A percentile compares a stretch with the other conserved stretches of the same genome.
Evolutionary conservation across 2,888 invertebrate genomes (phyloP).

Genomic region (Cephus pulcher): DNA sequence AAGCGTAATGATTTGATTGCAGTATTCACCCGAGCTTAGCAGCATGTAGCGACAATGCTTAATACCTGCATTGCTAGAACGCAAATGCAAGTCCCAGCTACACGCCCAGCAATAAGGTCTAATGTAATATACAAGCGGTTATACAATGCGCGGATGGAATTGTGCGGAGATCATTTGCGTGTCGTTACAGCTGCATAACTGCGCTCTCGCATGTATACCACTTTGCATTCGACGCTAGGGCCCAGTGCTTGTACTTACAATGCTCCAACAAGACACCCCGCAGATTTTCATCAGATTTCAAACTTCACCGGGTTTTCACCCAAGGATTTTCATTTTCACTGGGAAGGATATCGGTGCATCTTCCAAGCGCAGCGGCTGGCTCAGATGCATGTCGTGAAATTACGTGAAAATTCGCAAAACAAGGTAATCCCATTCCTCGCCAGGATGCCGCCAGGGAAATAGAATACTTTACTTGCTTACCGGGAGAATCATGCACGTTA

Average conservation of each 20-base stretch:
- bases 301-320: background rate
- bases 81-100: background rate
- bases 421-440: background rate
- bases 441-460: background rate
- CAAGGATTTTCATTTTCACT: background rate
- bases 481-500: background rate
- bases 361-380: background rate
- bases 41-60: background rate
- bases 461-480: background rate
- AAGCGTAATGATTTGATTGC: background rate
- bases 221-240: background rate
- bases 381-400: background rate
- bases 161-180: conserved; percentile 36
- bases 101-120: background rate
- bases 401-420: background rate
- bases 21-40: background rate
- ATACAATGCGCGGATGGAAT: background rate
- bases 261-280: background rate
- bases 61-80: background rate
- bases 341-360: background rate
- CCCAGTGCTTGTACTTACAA: background rate
- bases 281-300: background rate
- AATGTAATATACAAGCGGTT: conserved; percentile 16
- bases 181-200: conserved; percentile 29
- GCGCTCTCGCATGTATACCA: background rate